Percentiles rank a stretch among this genome's conserved stretches.
These are phyloP conservation scores for Melospiza georgiana DNA, from an alignment of 2,113 vertebrate species.

Conservation along the genomic window DNA sequence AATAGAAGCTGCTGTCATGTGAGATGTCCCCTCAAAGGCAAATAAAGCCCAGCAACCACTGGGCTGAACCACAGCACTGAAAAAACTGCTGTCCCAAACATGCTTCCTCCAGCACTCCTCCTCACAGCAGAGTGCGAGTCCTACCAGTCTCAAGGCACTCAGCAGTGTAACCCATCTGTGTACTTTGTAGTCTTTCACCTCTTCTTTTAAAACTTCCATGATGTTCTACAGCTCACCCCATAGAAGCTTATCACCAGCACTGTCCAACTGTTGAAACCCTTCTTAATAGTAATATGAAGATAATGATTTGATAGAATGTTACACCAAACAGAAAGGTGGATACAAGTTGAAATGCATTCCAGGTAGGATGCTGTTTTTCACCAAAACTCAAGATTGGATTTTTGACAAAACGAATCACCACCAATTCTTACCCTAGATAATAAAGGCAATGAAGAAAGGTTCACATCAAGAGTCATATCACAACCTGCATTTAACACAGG, in stretches of 20 bases:
- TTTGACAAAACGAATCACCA: neutral
- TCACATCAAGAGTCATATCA: neutral
- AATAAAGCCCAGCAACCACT: neutral
- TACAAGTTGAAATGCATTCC: neutral
- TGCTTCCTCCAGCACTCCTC: conserved; percentile 52
- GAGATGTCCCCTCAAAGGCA: conserved; percentile 22
- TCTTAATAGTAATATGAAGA: neutral
- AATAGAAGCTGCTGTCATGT: neutral
- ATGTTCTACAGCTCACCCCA: neutral
- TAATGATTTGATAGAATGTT: neutral
- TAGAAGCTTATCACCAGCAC: neutral
- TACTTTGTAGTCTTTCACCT: neutral
- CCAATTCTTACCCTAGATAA: neutral
- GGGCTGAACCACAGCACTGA: neutral
- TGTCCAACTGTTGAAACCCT: neutral
- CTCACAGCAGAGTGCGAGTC: neutral
- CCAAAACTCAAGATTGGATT: neutral
- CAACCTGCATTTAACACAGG: neutral
- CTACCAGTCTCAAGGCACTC: neutral
- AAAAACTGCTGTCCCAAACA: neutral
- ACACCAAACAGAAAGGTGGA: neutral
- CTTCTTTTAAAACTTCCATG: neutral
- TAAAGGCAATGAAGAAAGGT: neutral
- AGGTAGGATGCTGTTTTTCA: neutral
- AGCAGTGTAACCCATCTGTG: conserved; percentile 8